A percentile compares a stretch with the other conserved stretches of the same genome.
Conservation (phyloP, 2,888 invertebrate species). For the Drosophila setosimentum region DNA sequence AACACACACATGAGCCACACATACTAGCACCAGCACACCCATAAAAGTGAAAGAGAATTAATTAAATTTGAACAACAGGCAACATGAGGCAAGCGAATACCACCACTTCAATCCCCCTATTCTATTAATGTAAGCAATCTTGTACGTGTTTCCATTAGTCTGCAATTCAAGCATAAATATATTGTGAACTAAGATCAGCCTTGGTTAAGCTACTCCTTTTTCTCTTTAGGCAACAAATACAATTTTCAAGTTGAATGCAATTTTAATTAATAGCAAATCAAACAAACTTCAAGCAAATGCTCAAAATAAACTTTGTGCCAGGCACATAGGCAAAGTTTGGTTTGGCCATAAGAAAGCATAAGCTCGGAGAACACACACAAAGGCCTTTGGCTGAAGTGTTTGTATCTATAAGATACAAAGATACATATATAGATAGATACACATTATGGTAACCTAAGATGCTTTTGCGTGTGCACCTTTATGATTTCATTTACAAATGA, state of each 20-base stretch:
- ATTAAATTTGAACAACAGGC: constrained; percentile 68
- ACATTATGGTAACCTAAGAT: constrained; percentile 40
- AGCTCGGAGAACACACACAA: constrained; percentile 18
- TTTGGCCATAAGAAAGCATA: constrained; percentile 63
- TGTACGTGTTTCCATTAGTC: constrained; percentile 81
- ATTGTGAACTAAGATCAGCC: constrained; percentile 34
- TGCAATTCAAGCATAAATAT: constrained; percentile 78
- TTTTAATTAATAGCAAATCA: constrained; percentile 81
- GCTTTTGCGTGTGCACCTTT: constrained; percentile 56
- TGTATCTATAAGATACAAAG: constrained; percentile 36
- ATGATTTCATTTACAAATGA: constrained; percentile 80
- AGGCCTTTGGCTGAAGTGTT: constrained; percentile 42
- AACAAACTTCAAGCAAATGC: constrained; percentile 68
- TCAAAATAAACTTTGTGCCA: constrained; percentile 39
- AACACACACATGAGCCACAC: constrained; percentile 7
- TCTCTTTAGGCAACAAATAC: constrained; percentile 64
- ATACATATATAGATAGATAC: constrained; percentile 18
- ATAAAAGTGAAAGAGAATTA: constrained; percentile 68
- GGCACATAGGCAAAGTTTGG: constrained; percentile 50
- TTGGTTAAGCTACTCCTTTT: constrained; percentile 4
- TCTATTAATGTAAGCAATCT: constrained; percentile 68
- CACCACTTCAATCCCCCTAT: neutral
- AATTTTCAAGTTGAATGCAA: constrained; percentile 80
- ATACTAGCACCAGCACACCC: constrained; percentile 47
- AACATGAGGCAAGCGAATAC: constrained; percentile 15